Base-by-base conservation (phyloP, 2,888 invertebrate genomes). In the Taphrorychus bicolor region DNA sequence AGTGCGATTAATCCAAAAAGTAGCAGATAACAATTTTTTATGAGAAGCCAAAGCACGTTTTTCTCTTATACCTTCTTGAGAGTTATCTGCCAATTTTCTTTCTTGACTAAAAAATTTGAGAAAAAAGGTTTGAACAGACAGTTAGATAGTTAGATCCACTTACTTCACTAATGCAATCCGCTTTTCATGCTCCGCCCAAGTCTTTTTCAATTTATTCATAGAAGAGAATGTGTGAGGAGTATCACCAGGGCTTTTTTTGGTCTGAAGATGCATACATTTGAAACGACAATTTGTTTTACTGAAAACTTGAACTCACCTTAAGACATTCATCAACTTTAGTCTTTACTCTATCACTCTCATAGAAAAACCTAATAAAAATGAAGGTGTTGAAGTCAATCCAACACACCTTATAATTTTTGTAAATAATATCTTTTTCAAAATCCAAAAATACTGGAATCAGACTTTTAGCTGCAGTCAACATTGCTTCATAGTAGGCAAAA, bases 341-440 rank as follows among this genome's bases (percentile, higher is more conserved):
- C 69, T 78, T 76, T 22, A 80, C 79, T 67, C 74, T 74, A 18
- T 78, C 74, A 54, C 77, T 78, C 72, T 78, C 76, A 71, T 78
- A 81, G 71, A 81, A 78, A 70, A 78, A 79, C 70, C 79, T 76
- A 71, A 79, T 86, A 80, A 89, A 90, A 71, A 90, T 83, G 75
- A 87, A 87, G 75, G 89, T 88, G 80, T 89, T 89, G 70, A 89
- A 86, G 74, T 87, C 83, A 73, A 87, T 86, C 89, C 90, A 90
- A 4, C 87, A 87, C 52, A 90, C 83, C 73, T 87, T 85, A 75
- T 89, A 89, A 74, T 85, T 85, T 71, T 85, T 85, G 70, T 89
- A 81, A 76, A 88, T 86, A 70, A 86, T 84, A 63, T 83, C 82
- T 45, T 51, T 60, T 78, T 89, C 88, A 76, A 90, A 80, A 66